Conservation (phyloP, 2,888 invertebrate species). For the Phyllotreta striolata region DNA sequence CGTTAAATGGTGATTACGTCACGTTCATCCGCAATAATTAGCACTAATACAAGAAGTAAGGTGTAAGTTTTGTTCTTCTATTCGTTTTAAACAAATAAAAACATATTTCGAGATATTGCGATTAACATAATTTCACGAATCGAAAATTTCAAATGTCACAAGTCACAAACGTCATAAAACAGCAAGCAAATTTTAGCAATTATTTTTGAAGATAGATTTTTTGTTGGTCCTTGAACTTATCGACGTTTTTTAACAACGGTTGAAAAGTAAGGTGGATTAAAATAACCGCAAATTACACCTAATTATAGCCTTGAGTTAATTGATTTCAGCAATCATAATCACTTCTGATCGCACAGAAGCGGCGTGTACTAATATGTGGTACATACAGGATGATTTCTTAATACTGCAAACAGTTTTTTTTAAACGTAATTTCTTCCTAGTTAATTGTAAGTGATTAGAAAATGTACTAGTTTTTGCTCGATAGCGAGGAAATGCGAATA, state of each 20-base stretch:
- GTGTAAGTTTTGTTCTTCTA: too few relatives aligned
- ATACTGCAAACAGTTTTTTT: constrained; percentile 1
- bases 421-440: background rate
- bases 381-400: background rate
- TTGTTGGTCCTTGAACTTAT: background rate
- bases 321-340: constrained; percentile 16
- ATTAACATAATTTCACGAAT: too few relatives aligned
- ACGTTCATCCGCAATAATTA: constrained; percentile 7
- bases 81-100: too few relatives aligned
- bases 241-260: constrained; percentile 3
- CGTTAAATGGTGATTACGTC: constrained; percentile 4
- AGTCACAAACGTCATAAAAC: too few relatives aligned
- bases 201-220: background rate
- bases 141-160: too few relatives aligned
- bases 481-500: too few relatives aligned
- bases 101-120: too few relatives aligned
- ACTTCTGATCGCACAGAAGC: constrained; percentile 3
- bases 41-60: constrained; percentile 5
- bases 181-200: too few relatives aligned
- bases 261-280: constrained; percentile 10
- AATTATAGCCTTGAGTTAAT: constrained; percentile 17
- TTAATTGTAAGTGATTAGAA: background rate
- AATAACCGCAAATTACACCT: constrained; percentile 6
- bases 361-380: constrained; percentile 4
- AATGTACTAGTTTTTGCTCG: too few relatives aligned